A percentile compares a stretch with the other conserved stretches of the same genome.
These are phyloP conservation scores for Chiloscyllium plagiosum DNA, from an alignment of 2,113 vertebrate species.

Conservation along the genomic window DNA sequence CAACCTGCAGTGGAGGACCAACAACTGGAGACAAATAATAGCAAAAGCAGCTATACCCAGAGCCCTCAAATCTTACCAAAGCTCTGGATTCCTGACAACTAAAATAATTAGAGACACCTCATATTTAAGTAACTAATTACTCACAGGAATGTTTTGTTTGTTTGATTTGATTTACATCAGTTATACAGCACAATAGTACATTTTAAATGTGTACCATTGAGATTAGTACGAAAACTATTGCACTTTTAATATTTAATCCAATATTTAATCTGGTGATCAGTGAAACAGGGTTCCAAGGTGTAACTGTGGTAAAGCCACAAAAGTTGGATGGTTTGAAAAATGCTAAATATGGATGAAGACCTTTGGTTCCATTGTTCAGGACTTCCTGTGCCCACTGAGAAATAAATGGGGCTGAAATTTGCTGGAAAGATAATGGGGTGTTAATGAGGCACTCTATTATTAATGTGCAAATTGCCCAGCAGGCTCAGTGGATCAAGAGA, in stretches of 20 bases:
- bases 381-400: neutral
- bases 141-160: neutral
- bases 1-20: neutral
- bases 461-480: neutral
- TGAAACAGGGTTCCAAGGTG: neutral
- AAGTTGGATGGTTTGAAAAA: conserved; percentile 2
- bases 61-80: neutral
- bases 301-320: neutral
- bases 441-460: neutral
- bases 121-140: neutral
- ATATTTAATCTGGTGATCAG: neutral
- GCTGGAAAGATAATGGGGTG: neutral
- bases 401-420: neutral
- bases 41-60: neutral
- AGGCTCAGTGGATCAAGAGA: neutral
- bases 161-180: conserved; percentile 3
- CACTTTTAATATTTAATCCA: neutral
- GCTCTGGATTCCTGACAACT: neutral
- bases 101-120: neutral
- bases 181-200: neutral
- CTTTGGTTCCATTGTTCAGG: neutral
- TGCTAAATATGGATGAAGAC: neutral
- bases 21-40: neutral
- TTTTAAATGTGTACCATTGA: neutral
- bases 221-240: neutral